Base-by-base conservation (phyloP, 2,113 vertebrate species). In the Heliornis fulica region DNA sequence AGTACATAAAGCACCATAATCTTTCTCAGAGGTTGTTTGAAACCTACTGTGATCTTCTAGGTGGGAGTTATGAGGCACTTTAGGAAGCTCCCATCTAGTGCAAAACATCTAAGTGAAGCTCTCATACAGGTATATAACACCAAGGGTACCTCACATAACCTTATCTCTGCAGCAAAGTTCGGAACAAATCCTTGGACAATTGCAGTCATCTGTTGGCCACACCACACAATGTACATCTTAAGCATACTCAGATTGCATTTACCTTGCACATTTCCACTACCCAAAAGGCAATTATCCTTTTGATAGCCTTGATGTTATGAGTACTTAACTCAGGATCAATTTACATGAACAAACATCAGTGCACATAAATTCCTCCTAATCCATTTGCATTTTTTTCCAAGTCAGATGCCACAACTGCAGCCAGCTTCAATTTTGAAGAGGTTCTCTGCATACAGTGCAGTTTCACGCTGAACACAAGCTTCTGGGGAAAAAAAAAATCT, bases 101-200 rank as follows among this genome's bases (percentile, higher is more conserved):
- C 5, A 21, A 66, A 53, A n/a, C 22, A 50, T 18, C 5, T 8
- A 40, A 72, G 18, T 3, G 3, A 15, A 29, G 14, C 38, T 29
- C 41, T 61, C 2, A 0, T 29, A 23, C 15, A n/a, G 12, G 22
- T 6, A 6, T 7, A 2, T 1, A 11, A 25, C 7, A 10, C 26
- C 4, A 22, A 77, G 9, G 9, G 11, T 32, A 9, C 25, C 38
- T 17, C 16, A 14, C 0, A 2, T 1, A 11, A 57, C 10, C 10
- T 2, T 29, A 74, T 11, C 15, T 45, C n/a, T 40, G 12, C 1
- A 40, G 23, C 26, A 19, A 31, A 41, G 17, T 7, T 28, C 23
- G 15, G 48, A n/a, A 40, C 60, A 32, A 28, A 16, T 10, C 8
- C 22, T 18, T 22, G 10, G 21, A 20, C 28, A 85, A 40, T 0